Conservation (phyloP, 2,113 vertebrate genomes). For the Nycticebus coucang region DNA sequence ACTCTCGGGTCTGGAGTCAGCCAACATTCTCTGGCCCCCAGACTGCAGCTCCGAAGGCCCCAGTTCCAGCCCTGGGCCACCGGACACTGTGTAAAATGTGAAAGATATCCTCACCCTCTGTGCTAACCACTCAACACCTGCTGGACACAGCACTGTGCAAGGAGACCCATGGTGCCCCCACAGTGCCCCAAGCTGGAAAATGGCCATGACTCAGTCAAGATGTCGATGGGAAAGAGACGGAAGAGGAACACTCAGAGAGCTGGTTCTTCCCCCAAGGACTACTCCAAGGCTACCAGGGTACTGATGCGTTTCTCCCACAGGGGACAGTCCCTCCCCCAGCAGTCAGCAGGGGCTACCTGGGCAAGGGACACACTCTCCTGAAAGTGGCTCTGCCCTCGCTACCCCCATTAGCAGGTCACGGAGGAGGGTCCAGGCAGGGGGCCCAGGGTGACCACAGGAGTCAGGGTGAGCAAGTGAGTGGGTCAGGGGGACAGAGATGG, state of each 20-base stretch:
- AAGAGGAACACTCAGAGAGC: too few species aligned
- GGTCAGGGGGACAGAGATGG: not conserved
- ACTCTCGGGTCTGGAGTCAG: too few species aligned
- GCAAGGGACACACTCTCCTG: not conserved
- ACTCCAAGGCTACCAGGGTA: not conserved
- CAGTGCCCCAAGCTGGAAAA: rapidly evolving
- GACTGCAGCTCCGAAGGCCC: not conserved
- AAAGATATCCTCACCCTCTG: rapidly evolving
- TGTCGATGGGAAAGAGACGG: rapidly evolving
- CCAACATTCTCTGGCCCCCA: rapidly evolving
- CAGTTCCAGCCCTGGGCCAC: not conserved
- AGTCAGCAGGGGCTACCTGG: too few species aligned
- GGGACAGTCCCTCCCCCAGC: not conserved
- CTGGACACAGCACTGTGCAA: not conserved
- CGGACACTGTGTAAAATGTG: rapidly evolving
- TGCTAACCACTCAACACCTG: not conserved
- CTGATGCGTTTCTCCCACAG: not conserved
- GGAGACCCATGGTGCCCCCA: not conserved
- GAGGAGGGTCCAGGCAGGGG: rapidly evolving
- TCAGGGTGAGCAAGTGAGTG: not conserved
- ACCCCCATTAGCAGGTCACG: not conserved
- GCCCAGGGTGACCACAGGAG: too few species aligned
- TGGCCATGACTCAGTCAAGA: rapidly evolving
- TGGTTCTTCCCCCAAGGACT: not conserved
- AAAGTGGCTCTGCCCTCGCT: not conserved